These are phyloP conservation scores for Callospermophilus lateralis DNA, from an alignment of 2,113 vertebrate species.

Conservation along the genomic window DNA sequence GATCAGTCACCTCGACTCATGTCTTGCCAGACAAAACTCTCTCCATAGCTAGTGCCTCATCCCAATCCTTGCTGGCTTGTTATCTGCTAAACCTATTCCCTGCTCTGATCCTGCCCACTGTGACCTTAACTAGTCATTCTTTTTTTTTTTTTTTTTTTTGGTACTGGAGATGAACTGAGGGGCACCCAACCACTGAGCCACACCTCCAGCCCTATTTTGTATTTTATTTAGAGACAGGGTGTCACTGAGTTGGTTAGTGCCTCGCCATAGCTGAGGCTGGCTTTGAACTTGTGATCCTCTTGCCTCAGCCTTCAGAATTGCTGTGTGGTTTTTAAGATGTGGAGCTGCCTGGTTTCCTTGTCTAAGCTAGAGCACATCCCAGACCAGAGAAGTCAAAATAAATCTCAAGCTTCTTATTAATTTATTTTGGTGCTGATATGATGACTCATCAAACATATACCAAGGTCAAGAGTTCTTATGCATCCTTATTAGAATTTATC, in stretches of 20 bases:
- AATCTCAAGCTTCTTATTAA: not conserved
- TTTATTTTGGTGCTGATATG: not conserved
- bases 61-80: not conserved
- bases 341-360: not conserved
- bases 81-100: not conserved
- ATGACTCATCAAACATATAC: not conserved
- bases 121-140: too few relatives aligned
- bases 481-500: not conserved
- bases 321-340: not conserved
- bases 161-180: too few relatives aligned
- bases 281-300: too few relatives aligned
- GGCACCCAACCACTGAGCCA: too few relatives aligned
- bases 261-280: too few relatives aligned
- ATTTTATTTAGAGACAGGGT: too few relatives aligned
- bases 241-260: too few relatives aligned
- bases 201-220: too few relatives aligned
- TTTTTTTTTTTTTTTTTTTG: too few relatives aligned
- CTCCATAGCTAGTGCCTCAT: not conserved
- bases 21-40: not conserved
- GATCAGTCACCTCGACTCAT: not conserved
- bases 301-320: too few relatives aligned
- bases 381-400: not conserved
- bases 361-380: not conserved
- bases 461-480: not conserved
- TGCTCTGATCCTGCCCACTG: not conserved